Evolutionary conservation across 2,113 vertebrate genomes (phyloP).

Genomic region (Dermatemys mawii): DNA sequence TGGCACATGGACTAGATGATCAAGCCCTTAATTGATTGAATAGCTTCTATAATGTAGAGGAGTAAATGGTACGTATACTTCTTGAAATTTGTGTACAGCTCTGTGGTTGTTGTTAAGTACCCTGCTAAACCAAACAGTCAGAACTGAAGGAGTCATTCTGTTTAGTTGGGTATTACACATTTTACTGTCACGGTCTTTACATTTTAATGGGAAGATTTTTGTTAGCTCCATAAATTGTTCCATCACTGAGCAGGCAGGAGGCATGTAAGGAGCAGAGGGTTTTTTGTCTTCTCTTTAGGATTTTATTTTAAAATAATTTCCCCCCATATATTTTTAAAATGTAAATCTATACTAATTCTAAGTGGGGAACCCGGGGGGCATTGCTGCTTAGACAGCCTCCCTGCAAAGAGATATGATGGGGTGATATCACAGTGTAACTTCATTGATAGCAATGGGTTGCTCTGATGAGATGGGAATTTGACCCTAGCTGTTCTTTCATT

Average conservation of each 20-base stretch:
- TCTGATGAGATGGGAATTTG: not conserved
- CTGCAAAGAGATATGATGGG: not conserved
- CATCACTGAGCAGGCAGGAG: not conserved
- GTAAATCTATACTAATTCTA: not conserved
- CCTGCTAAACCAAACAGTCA: not conserved
- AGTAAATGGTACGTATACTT: not conserved
- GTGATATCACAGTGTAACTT: not conserved
- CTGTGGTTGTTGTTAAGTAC: not conserved
- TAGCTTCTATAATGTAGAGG: not conserved
- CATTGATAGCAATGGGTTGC: not conserved
- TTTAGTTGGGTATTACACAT: not conserved
- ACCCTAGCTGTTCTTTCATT: not conserved
- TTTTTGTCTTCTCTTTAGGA: not conserved
- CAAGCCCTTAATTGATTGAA: not conserved
- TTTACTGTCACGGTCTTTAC: not conserved
- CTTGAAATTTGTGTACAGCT: not conserved
- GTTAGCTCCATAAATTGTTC: slow-evolving; percentile 24
- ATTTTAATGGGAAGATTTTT: slow-evolving; percentile 15
- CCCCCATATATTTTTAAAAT: not conserved
- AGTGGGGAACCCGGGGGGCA: not conserved
- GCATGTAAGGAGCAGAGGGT: not conserved
- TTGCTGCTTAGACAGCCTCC: not conserved
- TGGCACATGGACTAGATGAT: accelerated
- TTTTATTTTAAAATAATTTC: slow-evolving; percentile 2
- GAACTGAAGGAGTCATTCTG: slow-evolving; percentile 15